Conservation (phyloP, 2,888 invertebrate genomes). For the Pandemis heparana region DNA sequence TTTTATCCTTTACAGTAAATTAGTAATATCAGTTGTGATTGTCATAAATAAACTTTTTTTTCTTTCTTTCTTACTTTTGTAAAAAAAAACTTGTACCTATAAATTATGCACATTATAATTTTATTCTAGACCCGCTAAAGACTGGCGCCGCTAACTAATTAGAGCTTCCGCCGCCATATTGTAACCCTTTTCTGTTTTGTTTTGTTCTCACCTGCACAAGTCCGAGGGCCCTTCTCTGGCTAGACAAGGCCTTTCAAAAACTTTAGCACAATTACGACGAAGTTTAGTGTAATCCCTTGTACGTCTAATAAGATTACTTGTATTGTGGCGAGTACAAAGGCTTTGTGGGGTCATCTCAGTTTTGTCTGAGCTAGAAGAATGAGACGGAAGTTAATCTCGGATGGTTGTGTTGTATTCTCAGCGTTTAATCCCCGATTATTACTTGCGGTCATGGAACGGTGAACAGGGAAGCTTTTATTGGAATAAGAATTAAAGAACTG, state of each 20-base stretch:
- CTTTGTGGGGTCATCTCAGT: constrained; percentile 50
- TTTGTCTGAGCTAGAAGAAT: constrained; percentile 25
- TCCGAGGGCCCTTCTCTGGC: not conserved
- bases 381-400: constrained; percentile 1
- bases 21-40: too few species aligned
- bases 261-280: constrained; percentile 54
- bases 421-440: constrained; percentile 2
- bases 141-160: not conserved
- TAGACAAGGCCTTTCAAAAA: constrained; percentile 51
- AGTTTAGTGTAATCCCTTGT: constrained; percentile 53
- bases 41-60: too few species aligned
- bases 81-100: too few species aligned
- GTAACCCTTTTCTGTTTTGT: constrained; percentile 1
- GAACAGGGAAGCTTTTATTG: not conserved
- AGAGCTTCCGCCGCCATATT: not conserved
- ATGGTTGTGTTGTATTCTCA: not conserved
- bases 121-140: not conserved
- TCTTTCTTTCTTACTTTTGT: too few species aligned
- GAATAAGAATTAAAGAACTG: not conserved
- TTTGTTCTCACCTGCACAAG: not conserved
- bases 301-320: constrained; percentile 52
- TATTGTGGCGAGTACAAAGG: constrained; percentile 52
- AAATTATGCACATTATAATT: too few species aligned
- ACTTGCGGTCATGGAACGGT: not conserved
- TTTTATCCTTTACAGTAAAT: too few species aligned